These are phyloP conservation scores for Sebastes miniatus DNA, from an alignment of 2,797 vertebrate genomes.

Conservation along the genomic window DNA sequence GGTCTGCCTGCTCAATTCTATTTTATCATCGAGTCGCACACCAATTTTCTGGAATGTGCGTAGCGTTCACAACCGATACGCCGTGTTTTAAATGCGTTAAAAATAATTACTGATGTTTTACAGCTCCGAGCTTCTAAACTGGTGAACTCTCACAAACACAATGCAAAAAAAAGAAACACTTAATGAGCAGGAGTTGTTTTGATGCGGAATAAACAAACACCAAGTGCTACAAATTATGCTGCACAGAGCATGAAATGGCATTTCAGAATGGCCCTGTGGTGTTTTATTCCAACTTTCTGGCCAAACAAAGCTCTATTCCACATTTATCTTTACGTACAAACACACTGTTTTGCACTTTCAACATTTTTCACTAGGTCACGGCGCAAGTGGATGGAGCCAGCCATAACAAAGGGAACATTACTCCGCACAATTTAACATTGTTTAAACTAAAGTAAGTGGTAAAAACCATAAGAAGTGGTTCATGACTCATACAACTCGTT, in stretches of 20 bases:
- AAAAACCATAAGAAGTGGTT: background rate
- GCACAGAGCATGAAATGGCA: constrained; percentile 50
- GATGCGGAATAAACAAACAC: constrained; percentile 49
- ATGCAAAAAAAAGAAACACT: constrained; percentile 4
- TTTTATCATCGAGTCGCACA: constrained; percentile 28
- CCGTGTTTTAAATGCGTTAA: constrained; percentile 32
- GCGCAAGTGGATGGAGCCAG: background rate
- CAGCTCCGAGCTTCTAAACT: constrained; percentile 38
- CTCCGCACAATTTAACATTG: background rate
- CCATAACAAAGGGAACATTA: constrained; percentile 3
- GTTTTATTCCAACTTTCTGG: constrained; percentile 36
- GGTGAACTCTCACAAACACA: constrained; percentile 30
- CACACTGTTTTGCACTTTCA: constrained; percentile 1
- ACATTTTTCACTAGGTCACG: background rate
- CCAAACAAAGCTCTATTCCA: constrained; percentile 30
- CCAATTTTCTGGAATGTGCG: constrained; percentile 13
- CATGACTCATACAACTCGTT: constrained; percentile 1
- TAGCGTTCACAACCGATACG: constrained; percentile 13
- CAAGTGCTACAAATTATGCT: constrained; percentile 30
- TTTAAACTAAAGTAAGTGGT: background rate
- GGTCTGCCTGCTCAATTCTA: constrained; percentile 22
- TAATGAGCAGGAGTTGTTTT: constrained; percentile 57
- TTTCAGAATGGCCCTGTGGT: constrained; percentile 39
- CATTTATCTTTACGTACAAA: constrained; percentile 15
- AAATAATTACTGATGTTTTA: constrained; percentile 58